These are phyloP conservation scores for Drosophila meridionalis DNA, from an alignment of 2,888 invertebrate genomes.

Conservation along the genomic window DNA sequence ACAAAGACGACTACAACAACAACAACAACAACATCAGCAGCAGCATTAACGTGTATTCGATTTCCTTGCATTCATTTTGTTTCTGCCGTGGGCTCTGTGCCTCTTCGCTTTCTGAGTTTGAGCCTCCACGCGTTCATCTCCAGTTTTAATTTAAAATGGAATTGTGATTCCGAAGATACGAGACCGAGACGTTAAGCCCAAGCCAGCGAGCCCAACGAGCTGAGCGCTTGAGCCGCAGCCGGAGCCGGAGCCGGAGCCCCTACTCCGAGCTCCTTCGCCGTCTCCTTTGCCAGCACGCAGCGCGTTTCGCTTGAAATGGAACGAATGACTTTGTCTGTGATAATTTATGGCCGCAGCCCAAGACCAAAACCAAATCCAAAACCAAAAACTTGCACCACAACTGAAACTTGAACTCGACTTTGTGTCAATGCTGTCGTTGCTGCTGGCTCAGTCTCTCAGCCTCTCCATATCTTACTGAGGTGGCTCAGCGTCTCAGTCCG, in stretches of 20 bases:
- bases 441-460: conserved; percentile 7
- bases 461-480: no score
- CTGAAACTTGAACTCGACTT: conserved; percentile 64
- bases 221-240: conserved; percentile 1
- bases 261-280: conserved; percentile 8
- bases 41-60: conserved; percentile 47
- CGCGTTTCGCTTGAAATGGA: conserved; percentile 75
- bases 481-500: neutral
- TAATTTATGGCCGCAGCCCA: conserved; percentile 77
- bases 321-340: conserved; percentile 82
- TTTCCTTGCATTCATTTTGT: conserved; percentile 66
- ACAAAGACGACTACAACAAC: conserved; percentile 23
- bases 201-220: conserved; percentile 2
- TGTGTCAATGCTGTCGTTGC: conserved; percentile 64
- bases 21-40: conserved; percentile 31
- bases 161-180: conserved; percentile 78
- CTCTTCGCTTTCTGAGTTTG: conserved; percentile 38
- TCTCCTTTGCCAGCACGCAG: conserved; percentile 28
- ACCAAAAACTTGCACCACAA: conserved; percentile 47
- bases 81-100: conserved; percentile 28
- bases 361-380: neutral
- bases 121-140: conserved; percentile 50
- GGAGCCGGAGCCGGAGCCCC: conserved; percentile 1
- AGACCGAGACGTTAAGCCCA: conserved; percentile 47
- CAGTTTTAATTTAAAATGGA: conserved; percentile 78